Evolutionary conservation across 2,888 invertebrate genomes (phyloP).

Genomic region (Trachelus iudaicus): DNA sequence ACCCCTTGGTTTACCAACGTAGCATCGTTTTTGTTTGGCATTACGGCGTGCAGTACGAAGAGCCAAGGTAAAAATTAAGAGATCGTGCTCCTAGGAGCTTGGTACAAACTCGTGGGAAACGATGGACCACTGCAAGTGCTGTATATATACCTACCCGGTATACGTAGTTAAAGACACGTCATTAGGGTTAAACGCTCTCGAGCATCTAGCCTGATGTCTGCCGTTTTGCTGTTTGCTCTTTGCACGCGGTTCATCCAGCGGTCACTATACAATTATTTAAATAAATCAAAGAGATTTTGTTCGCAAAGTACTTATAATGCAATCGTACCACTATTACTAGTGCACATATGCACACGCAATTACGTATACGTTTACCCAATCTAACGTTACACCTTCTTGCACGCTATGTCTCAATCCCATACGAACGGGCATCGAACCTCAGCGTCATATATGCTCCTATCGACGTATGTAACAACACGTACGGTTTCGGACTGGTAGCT

Average conservation of each 20-base stretch:
- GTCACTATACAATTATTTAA: neutral
- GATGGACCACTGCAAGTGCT: conserved; percentile 46
- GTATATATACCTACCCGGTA: conserved; percentile 39
- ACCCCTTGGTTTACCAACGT: neutral
- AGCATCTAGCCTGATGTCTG: conserved; percentile 41
- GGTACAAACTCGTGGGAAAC: conserved; percentile 60
- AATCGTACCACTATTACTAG: neutral
- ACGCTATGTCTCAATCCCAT: neutral
- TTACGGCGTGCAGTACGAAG: conserved; percentile 8
- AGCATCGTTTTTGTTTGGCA: neutral
- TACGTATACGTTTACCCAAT: neutral
- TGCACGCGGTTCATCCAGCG: neutral
- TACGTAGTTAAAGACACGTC: conserved; percentile 64
- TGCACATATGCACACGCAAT: neutral
- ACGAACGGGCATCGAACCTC: neutral
- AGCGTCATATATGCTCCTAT: neutral
- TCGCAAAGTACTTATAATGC: neutral
- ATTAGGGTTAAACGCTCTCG: conserved; percentile 60
- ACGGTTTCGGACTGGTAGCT: neutral
- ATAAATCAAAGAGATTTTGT: neutral
- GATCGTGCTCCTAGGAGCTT: conserved; percentile 39
- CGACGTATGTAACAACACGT: neutral
- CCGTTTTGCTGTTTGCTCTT: conserved; percentile 32
- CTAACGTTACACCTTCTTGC: neutral
- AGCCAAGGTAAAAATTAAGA: conserved; percentile 48